phyloP scores from a whole-genome alignment of 2,113 vertebrate genomes.

The Callorhinus ursinus region DNA sequence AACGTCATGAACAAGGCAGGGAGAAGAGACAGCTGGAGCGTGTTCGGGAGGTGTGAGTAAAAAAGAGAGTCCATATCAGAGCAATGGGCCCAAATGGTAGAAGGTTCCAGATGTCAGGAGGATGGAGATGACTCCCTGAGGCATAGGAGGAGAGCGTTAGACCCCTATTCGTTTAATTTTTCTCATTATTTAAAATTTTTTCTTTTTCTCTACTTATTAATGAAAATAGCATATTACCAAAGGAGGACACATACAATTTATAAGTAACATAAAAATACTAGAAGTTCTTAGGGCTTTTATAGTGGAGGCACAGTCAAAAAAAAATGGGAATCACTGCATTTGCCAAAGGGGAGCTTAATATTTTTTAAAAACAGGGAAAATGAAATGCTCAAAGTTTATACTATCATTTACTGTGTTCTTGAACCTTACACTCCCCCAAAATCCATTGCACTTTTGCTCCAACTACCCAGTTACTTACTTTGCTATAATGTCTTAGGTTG shows the following conservation, averaged over 20 bases:
- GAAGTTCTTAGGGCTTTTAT: neutral
- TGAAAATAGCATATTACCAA: neutral
- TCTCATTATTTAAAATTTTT: neutral
- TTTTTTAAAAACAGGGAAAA: neutral
- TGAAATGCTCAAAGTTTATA: neutral
- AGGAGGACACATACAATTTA: neutral
- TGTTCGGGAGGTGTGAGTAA: neutral
- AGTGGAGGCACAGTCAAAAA: neutral
- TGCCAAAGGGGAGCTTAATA: neutral
- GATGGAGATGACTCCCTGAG: neutral
- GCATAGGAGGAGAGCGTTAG: neutral
- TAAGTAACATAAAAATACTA: neutral
- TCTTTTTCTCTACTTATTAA: neutral
- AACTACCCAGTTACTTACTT: neutral
- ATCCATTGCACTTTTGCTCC: neutral
- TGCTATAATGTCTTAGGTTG: neutral
- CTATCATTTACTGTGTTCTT: neutral
- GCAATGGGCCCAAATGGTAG: fast-evolving
- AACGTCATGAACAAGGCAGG: neutral
- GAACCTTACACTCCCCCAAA: neutral
- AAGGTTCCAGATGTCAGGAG: neutral
- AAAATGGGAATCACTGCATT: neutral
- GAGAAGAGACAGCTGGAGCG: neutral
- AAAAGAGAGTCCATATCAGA: too few species aligned
- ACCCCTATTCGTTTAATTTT: neutral